phyloP scores from a whole-genome alignment of 2,888 invertebrate genomes.

The Orchestes rusci region DNA sequence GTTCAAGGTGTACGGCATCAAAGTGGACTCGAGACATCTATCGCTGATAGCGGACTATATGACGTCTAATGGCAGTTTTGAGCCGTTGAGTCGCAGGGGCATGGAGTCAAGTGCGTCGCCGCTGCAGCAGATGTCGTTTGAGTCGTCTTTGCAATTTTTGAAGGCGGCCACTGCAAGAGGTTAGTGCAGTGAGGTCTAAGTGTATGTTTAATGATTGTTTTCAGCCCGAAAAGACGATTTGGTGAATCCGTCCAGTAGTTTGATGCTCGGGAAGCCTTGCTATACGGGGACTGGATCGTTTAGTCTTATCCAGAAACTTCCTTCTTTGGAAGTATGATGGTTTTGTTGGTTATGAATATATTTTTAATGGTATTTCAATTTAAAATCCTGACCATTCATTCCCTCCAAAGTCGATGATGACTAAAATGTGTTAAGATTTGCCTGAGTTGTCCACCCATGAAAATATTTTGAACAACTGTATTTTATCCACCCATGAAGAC shows the following conservation, averaged over 20 bases:
- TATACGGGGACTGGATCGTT: constrained; percentile 79
- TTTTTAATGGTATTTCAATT: too few relatives aligned
- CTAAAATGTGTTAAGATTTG: too few relatives aligned
- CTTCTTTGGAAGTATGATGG: too few relatives aligned
- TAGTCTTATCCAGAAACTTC: constrained; percentile 33
- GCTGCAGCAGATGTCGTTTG: constrained; percentile 97
- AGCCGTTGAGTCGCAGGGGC: constrained; percentile 83
- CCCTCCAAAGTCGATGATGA: too few relatives aligned
- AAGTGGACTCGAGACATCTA: constrained; percentile 90
- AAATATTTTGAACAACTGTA: too few relatives aligned
- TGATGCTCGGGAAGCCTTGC: constrained; percentile 81
- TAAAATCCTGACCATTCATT: too few relatives aligned
- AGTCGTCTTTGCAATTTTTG: constrained; percentile 83
- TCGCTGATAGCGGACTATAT: constrained; percentile 93
- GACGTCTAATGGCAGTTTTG: constrained; percentile 88
- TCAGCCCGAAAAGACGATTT: constrained; percentile 67
- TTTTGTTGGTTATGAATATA: too few relatives aligned
- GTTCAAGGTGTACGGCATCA: constrained; percentile 95
- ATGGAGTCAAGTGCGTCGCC: constrained; percentile 90
- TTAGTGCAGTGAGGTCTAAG: too few relatives aligned
- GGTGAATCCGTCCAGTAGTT: constrained; percentile 75
- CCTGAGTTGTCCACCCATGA: too few relatives aligned
- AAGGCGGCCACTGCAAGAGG: constrained; percentile 65
- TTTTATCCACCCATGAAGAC: too few relatives aligned
- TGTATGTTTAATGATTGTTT: too few relatives aligned